Evolutionary conservation across 2,113 vertebrate species (phyloP).

Genomic region (Gallinago paraguaiae): DNA sequence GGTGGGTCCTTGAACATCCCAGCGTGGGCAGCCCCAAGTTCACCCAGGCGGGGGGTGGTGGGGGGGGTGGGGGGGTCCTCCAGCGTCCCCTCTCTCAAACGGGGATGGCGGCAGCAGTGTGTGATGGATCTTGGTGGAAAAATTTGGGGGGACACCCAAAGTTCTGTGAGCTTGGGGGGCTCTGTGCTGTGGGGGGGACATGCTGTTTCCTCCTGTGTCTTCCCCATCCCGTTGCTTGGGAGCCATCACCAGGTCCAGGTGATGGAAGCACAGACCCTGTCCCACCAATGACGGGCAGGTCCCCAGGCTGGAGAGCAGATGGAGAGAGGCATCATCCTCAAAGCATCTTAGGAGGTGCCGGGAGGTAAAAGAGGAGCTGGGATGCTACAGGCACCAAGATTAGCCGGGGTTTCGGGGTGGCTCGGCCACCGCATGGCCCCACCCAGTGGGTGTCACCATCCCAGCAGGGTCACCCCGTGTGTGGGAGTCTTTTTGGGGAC

Average conservation of each 20-base stretch:
- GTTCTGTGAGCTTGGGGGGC: not conserved
- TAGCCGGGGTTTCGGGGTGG: not conserved
- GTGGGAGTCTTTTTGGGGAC: not conserved
- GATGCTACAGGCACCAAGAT: not conserved
- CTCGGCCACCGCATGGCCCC: rapidly evolving
- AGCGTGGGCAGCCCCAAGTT: not conserved
- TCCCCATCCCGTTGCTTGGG: rapidly evolving
- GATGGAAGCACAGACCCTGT: not conserved
- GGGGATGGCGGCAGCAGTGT: rapidly evolving
- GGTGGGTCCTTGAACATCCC: not conserved
- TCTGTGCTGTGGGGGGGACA: rapidly evolving
- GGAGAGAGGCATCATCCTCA: slow-evolving; percentile 33
- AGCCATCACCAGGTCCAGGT: not conserved
- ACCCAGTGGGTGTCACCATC: not conserved
- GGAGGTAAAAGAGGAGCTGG: slow-evolving; percentile 46
- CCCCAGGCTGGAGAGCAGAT: not conserved
- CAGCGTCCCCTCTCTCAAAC: rapidly evolving
- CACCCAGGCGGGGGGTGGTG: rapidly evolving
- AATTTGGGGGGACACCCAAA: rapidly evolving
- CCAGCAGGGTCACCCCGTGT: not conserved
- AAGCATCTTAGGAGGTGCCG: slow-evolving; percentile 36
- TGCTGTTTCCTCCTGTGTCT: rapidly evolving
- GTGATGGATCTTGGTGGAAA: not conserved
- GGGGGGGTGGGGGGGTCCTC: not conserved
- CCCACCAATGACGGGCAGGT: rapidly evolving